Conservation (phyloP, 2,797 vertebrate genomes). For the Threskiornis aethiopicus region DNA sequence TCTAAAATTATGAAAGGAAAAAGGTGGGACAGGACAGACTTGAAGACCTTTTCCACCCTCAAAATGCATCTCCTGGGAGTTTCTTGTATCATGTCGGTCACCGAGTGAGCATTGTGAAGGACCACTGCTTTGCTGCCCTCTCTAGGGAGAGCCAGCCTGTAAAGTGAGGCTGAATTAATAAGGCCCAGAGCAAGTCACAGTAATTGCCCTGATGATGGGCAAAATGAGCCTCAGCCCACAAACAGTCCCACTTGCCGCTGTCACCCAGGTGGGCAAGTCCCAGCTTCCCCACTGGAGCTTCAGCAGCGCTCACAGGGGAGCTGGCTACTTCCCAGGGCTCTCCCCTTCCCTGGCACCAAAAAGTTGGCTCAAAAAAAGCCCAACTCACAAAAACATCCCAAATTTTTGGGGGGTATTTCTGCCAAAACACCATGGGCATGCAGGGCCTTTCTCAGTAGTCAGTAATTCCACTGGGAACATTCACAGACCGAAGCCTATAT, state of each 20-base stretch:
- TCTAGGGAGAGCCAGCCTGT: background rate
- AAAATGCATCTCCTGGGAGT: background rate
- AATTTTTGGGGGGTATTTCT: background rate
- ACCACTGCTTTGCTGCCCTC: background rate
- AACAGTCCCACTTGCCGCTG: rapidly evolving
- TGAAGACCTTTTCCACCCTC: background rate
- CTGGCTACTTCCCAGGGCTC: background rate
- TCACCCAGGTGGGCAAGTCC: too few relatives aligned
- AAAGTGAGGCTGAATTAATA: background rate
- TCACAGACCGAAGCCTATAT: background rate
- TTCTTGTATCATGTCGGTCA: rapidly evolving
- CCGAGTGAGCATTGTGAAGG: rapidly evolving
- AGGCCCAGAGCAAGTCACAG: background rate
- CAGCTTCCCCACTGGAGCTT: background rate
- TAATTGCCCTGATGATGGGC: background rate
- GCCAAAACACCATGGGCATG: background rate
- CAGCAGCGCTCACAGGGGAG: background rate
- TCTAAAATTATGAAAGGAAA: background rate
- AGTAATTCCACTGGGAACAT: background rate
- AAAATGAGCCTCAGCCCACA: background rate
- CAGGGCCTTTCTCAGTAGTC: background rate
- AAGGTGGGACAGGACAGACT: background rate
- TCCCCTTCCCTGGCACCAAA: background rate
- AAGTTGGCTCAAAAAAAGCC: background rate
- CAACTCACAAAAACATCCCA: rapidly evolving